Base-by-base conservation (phyloP, 2,888 invertebrate species). In the Acleris holmiana region DNA sequence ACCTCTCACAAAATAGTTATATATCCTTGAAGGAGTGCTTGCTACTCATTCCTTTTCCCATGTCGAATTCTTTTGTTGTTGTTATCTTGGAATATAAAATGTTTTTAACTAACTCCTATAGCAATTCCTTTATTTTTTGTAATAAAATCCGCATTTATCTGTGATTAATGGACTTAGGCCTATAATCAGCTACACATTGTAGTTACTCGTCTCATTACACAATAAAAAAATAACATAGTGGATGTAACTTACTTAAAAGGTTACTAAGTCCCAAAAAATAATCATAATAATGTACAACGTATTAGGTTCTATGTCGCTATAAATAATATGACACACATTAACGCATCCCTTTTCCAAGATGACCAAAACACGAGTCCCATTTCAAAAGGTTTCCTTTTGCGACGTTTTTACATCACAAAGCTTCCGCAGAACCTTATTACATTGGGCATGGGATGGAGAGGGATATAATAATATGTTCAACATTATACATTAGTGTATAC, bases 371-470 rank as follows among this genome's bases (percentile, higher is more conserved):
- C 48, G 47, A 5, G 19, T 19, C 46, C 53, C 47, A 25, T 56
- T 65, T 49, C 44, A 55, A 66, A 66, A 59, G 55, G 35, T 25
- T 29, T 46, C 60, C 55, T 44, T 60, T 55, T 66, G 48, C 55
- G 44, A 47, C 46, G 21, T 55, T 65, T 61, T 65, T 61, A 51
- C 62, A 67, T 60, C 23, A 57, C 63, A 63, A 57, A 55, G 56
- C 47, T 25, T 35, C 56, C 56, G 41, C 48, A 51, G 57, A 35
- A 58, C 54, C 46, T 62, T 44, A 47, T 53, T 51, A 23, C 15
- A 53, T 59, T 44, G 18, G 40, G 23, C 54, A 54, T 19, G 40
- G 47, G 21, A 40, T 47, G 48, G 47, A 48, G 51, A 61, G 17
- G 48, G 61, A 25, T 56, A 13, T 35, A 35, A 35, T 10, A 29